Base-by-base conservation (phyloP, 2,797 vertebrate species). In the Nothura maculosa region DNA sequence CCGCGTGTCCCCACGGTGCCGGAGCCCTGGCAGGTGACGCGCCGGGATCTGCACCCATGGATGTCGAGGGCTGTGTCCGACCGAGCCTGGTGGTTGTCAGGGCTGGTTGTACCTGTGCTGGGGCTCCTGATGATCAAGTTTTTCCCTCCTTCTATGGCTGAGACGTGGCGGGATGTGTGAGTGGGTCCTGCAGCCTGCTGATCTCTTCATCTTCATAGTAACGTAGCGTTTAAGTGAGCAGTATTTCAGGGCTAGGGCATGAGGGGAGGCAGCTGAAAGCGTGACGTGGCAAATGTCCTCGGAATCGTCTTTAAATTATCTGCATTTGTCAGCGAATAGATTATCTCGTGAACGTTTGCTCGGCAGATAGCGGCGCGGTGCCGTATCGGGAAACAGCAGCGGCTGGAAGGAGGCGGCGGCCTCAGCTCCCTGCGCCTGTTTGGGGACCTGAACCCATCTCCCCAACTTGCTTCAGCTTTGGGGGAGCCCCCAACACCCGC, bases 281-380 rank as follows among this genome's bases (percentile, higher is more conserved):
- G 9, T 10, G 3, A 22, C 5, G 3, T 87, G 84, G 94, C 84
- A 92, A 92, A 91, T 95, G 87, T 82, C 94, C 88, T 92, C 73
- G 70, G 88, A 92, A 55, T 79, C 89, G 92, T 85, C 86, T 92
- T 92, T 93, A 96, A 93, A 96, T 96, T 92, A 92, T 67, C 6
- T 47, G 92, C 83, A 95, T 93, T 93, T 93, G 88, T 94, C 94
- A 90, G 89, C 75, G 90, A 92, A 95, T 96, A 95, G 93, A 95
- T 90, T 88, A 83, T 87, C 80, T 75, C 80, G 55, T 9, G 47
- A 60, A 48, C 5, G 4, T 79, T 92, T 92, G 82, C 88, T 94
- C 85, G 93, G 88, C 86, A 85, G 89, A 85, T 50, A 81, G 58
- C 1, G 14, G 89, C 76, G 87, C 85, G 32, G 58, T 11, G 12